Percentiles rank a stretch among this genome's conserved stretches.
Conservation (phyloP, 2,888 invertebrate genomes). For the Callosobruchus maculatus region DNA sequence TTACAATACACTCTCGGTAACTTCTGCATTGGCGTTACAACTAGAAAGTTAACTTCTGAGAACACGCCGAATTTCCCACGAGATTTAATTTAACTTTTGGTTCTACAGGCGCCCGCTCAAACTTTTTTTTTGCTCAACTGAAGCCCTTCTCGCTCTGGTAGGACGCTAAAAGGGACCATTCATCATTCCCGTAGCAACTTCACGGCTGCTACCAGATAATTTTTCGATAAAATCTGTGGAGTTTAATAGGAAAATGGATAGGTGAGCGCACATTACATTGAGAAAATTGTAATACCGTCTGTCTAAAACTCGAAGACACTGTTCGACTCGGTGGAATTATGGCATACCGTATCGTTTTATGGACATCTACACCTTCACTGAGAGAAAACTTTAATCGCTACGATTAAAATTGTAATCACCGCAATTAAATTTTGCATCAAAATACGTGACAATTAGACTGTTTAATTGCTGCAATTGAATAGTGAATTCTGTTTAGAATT, state of each 20-base stretch:
- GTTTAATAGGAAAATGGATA: background rate
- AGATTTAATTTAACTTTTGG: background rate
- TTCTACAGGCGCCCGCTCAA: slow-evolving; percentile 2
- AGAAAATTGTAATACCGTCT: background rate
- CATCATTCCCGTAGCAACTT: slow-evolving; percentile 12
- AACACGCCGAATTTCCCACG: background rate
- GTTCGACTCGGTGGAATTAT: no score
- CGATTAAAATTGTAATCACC: no score
- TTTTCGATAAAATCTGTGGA: background rate
- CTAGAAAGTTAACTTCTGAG: background rate
- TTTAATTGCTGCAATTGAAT: no score
- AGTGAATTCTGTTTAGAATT: no score
- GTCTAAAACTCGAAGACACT: no score
- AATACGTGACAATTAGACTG: no score
- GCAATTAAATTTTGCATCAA: no score
- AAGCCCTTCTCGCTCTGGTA: background rate
- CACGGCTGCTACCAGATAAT: background rate
- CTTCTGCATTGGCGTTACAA: background rate
- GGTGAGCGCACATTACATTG: background rate
- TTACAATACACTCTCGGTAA: background rate
- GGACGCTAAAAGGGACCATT: slow-evolving; percentile 11
- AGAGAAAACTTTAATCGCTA: no score
- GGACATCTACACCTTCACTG: no score
- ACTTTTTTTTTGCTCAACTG: slow-evolving; percentile 1
- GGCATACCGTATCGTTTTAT: no score